Evolutionary conservation across 2,888 invertebrate genomes (phyloP), one percentile per base, ranked within the genome.

Genomic region (Phaonia tiefii): DNA sequence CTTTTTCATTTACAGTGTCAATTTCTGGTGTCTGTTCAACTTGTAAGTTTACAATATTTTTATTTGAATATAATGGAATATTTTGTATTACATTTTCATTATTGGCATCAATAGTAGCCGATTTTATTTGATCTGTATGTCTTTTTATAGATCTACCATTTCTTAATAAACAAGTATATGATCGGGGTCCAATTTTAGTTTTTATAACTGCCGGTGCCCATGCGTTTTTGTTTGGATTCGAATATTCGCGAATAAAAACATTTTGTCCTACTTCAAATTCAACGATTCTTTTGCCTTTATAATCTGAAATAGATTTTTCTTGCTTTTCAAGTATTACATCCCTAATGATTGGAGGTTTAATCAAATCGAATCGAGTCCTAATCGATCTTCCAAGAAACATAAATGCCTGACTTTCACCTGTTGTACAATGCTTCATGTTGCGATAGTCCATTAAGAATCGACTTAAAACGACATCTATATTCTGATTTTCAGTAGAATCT

Each of bases 141-240:
- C 39, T 39, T 39, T 39, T 39, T 39, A 39, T 39, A 8, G 11
- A 11, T 39, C 39, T 39, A 39, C 39, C 39, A 39, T 39, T 39
- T 39, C 11, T 39, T 22, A 70, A 22, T n/a, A 79, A 70, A 51
- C 82, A 74, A 31, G 37, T 51, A 63, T 79, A 79, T n/a, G 76
- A 60, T 60, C 65, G 70, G 25, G 70, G 69, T 42, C 79, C 79
- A 42, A 74, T 17, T 66, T 74, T 31, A 56, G 77, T 17, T 74
- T 71, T 79, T 42, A 80, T 60, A 26, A 66, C 77, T 31, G 79
- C 82, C 76, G 77, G 56, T 17, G 76, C 54, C 79, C 79, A 79
- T 26, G 54, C 66, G 25, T 65, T 22, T 70, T 80, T 77, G 17
- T 83, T 83, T 37, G 72, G 71, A 56, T 77, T 75, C 37, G 56